Evolutionary conservation across 2,888 invertebrate species (phyloP), one percentile per base, ranked within the genome.

Genomic region (Philereme vetulata): DNA sequence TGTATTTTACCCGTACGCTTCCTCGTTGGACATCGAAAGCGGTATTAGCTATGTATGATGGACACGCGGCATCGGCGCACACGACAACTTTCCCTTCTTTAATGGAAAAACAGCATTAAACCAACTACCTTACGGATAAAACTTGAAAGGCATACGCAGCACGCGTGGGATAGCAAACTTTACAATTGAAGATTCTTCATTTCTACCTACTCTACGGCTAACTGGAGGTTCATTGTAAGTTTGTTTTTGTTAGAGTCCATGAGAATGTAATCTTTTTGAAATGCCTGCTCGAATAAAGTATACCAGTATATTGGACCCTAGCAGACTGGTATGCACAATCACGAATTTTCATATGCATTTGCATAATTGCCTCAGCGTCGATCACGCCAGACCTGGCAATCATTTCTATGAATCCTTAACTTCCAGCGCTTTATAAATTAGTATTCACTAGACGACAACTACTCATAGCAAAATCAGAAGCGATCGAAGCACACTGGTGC

Each of bases 21-120:
- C 90, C 88, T 87, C 76, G 78, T 85, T 82, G 78, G 80, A 74
- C 78, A 88, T 84, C 82, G 88, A 88, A 90, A 88, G 88, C 87
- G 80, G 88, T 85, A 85, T 86, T 83, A 85, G 82, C 83, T 82
- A 82, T 80, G 85, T 84, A 82, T 83, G 87, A 85, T 84, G 83
- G 83, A 84, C 85, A 84, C 78, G 82, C 82, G 78, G 78, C 76
- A 73, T 74, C 75, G 71, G 70, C 68, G 76, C 75, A 84, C 82
- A 83, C 85, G 82, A 82, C 83, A 85, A 89, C 90, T 90, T 90
- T 90, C 90, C 85, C 86, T 85, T 81, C 82, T 83, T 82, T 87
- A 84, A 84, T 82, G 86, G 86, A 89, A 88, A 89, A 89, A 84
- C 84, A 73, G 72, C 88, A 84, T 87, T 87, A 86, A 81, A 77